Evolutionary conservation across 2,113 vertebrate species (phyloP).

Genomic region (Lepisosteus oculatus): DNA sequence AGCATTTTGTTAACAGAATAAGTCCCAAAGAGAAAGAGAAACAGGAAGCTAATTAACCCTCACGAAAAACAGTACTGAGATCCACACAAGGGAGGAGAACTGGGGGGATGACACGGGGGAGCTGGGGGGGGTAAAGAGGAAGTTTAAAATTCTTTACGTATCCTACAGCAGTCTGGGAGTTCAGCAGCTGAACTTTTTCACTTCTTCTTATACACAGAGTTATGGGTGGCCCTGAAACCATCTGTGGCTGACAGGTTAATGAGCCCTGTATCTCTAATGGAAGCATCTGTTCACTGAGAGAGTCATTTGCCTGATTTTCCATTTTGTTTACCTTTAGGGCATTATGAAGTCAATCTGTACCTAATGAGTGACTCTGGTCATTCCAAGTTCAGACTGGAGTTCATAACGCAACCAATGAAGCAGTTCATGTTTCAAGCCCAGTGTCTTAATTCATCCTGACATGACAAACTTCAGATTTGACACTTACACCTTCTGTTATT

Average conservation of each 20-base stretch:
- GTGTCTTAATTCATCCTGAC: neutral
- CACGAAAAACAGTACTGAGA: neutral
- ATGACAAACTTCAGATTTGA: neutral
- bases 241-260: slow-evolving; percentile 27
- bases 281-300: slow-evolving; percentile 15
- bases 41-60: neutral
- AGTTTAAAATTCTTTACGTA: neutral
- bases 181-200: neutral
- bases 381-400: slow-evolving; percentile 7
- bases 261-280: slow-evolving; percentile 12
- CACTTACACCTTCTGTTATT: neutral
- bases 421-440: neutral
- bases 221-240: slow-evolving; percentile 7
- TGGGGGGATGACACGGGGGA: neutral
- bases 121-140: no score
- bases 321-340: slow-evolving; percentile 7
- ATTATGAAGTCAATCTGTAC: slow-evolving; percentile 6
- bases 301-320: slow-evolving; percentile 3
- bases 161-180: neutral
- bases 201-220: neutral
- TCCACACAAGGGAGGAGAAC: neutral
- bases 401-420: slow-evolving; percentile 4
- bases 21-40: neutral
- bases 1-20: neutral
- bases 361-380: slow-evolving; percentile 9